These are phyloP conservation scores for Phoxinus dragarum DNA, from an alignment of 2,797 vertebrate species.

Conservation along the genomic window DNA sequence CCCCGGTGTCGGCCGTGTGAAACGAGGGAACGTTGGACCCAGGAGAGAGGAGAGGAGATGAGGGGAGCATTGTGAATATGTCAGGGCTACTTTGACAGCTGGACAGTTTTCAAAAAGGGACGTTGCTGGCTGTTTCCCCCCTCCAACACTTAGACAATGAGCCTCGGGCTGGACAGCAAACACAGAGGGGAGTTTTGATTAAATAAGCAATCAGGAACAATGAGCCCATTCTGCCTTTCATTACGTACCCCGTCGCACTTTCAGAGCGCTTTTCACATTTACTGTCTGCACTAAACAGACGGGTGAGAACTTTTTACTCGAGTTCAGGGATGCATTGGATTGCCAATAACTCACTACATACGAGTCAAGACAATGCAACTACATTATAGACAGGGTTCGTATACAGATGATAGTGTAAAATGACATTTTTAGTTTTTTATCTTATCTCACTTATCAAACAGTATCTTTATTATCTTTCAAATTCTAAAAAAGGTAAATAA, in stretches of 20 bases:
- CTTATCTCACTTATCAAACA: too few relatives aligned
- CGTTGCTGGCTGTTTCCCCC: slow-evolving; percentile 79
- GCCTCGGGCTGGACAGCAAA: slow-evolving; percentile 65
- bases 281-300: slow-evolving; percentile 28
- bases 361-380: neutral
- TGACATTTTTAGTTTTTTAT: too few relatives aligned
- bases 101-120: slow-evolving; percentile 83
- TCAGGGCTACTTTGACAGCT: slow-evolving; percentile 84
- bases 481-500: too few relatives aligned
- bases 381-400: neutral
- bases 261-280: slow-evolving; percentile 51
- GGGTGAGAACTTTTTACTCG: slow-evolving; percentile 13
- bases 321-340: neutral
- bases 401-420: too few relatives aligned
- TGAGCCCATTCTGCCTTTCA: slow-evolving; percentile 78
- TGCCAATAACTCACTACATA: neutral
- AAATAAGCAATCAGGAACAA: slow-evolving; percentile 83
- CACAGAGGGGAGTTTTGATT: slow-evolving; percentile 76
- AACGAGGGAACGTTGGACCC: slow-evolving; percentile 70
- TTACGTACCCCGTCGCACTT: slow-evolving; percentile 70
- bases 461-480: too few relatives aligned
- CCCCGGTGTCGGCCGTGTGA: slow-evolving; percentile 42
- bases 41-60: slow-evolving; percentile 50
- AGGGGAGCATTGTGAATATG: slow-evolving; percentile 79
- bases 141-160: slow-evolving; percentile 77